These are phyloP conservation scores for Odobenus rosmarus DNA, from an alignment of 2,113 vertebrate species.

Conservation along the genomic window DNA sequence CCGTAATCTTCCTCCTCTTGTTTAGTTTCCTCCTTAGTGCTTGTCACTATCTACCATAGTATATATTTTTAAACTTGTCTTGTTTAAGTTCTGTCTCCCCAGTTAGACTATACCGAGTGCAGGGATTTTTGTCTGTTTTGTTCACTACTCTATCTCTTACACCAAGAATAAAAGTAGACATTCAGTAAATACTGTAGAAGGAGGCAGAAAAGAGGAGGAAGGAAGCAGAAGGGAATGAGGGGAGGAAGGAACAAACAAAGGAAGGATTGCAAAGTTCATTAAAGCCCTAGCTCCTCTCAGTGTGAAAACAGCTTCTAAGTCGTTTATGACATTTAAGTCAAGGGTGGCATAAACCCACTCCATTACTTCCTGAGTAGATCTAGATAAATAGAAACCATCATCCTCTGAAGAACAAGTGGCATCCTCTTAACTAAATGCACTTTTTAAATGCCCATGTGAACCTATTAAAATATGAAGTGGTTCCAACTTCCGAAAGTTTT, in stretches of 20 bases:
- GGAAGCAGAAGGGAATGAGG: neutral
- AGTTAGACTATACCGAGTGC: neutral
- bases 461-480: slow-evolving; percentile 70
- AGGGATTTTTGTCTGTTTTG: slow-evolving; percentile 5
- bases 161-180: neutral
- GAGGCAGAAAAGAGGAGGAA: neutral
- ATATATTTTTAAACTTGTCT: neutral
- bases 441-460: slow-evolving; percentile 67
- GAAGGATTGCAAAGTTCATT: neutral
- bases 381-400: slow-evolving; percentile 45
- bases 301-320: neutral
- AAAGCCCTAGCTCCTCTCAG: neutral
- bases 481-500: slow-evolving; percentile 49
- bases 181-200: neutral
- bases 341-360: neutral
- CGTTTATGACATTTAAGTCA: neutral
- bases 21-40: neutral
- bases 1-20: neutral
- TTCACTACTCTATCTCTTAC: neutral
- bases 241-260: neutral
- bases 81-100: neutral
- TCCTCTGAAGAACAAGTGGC: slow-evolving; percentile 46
- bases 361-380: neutral
- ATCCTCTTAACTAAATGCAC: slow-evolving; percentile 35
- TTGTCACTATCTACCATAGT: neutral